phyloP scores from a whole-genome alignment of 2,797 vertebrate genomes.

The Propithecus perrieri region DNA sequence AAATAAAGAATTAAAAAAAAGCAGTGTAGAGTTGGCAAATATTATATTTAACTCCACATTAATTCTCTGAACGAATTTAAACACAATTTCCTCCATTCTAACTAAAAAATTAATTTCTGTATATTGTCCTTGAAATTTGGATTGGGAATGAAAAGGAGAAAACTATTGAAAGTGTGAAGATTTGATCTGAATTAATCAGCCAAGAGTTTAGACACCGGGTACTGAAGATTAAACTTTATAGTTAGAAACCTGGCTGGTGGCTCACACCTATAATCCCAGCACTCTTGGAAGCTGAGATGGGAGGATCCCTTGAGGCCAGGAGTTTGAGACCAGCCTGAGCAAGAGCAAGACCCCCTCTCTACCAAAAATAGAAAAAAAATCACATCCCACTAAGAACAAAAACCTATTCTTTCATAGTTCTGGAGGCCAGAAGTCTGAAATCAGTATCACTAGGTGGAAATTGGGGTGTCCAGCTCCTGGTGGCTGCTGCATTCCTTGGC shows the following conservation, averaged over 20 bases:
- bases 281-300: background rate
- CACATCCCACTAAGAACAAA: background rate
- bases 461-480: background rate
- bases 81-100: conserved; percentile 51
- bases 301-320: background rate
- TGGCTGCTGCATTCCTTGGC: background rate
- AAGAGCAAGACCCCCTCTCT: background rate
- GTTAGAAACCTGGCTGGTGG: conserved; percentile 46
- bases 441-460: background rate
- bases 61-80: conserved; percentile 71
- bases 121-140: conserved; percentile 72
- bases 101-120: conserved; percentile 72
- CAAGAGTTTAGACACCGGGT: conserved; percentile 56
- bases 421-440: background rate
- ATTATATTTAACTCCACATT: conserved; percentile 28
- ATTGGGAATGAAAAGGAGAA: conserved; percentile 63
- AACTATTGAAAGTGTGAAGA: conserved; percentile 61
- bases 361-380: background rate
- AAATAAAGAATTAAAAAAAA: conserved; percentile 2
- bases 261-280: background rate
- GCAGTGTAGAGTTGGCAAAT: background rate
- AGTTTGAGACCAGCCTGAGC: background rate
- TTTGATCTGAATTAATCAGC: conserved; percentile 75
- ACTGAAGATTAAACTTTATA: conserved; percentile 71
- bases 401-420: background rate